phyloP scores from a whole-genome alignment of 2,888 invertebrate species.

The Pristionchus exspectatus region DNA sequence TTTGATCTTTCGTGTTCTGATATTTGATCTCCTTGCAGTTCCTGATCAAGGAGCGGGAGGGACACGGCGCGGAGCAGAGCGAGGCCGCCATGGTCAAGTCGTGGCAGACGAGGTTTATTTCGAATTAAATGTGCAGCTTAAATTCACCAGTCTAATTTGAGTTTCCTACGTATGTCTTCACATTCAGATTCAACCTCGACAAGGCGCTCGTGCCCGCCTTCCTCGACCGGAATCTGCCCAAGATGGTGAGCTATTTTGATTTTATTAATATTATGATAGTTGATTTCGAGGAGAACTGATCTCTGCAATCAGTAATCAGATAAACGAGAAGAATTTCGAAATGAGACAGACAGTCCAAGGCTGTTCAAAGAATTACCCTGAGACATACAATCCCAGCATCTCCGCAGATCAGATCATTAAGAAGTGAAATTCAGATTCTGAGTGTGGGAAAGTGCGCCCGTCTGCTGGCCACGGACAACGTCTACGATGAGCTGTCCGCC shows the following conservation, averaged over 20 bases:
- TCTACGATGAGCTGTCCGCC: background rate
- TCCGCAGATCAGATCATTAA: no score
- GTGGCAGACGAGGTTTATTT: slow-evolving; percentile 44
- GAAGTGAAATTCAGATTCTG: slow-evolving; percentile 2
- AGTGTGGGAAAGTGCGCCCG: slow-evolving; percentile 51
- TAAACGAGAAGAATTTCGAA: no score
- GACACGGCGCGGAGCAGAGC: slow-evolving; percentile 53
- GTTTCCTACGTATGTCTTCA: no score
- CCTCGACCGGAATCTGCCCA: slow-evolving; percentile 24
- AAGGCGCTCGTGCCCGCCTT: slow-evolving; percentile 10
- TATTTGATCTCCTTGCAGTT: slow-evolving; percentile 41
- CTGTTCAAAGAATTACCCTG: background rate
- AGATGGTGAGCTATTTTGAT: background rate
- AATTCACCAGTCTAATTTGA: no score
- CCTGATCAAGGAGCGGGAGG: slow-evolving; percentile 48
- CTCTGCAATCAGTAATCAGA: no score
- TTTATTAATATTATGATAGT: background rate
- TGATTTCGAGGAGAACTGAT: no score
- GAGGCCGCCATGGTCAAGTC: slow-evolving; percentile 52
- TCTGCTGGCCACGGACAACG: slow-evolving; percentile 19
- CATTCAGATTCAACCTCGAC: slow-evolving; percentile 35
- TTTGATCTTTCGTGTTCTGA: background rate
- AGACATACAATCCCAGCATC: no score
- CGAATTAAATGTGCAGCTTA: no score
- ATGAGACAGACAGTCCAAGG: no score